A percentile compares a stretch with the other conserved stretches of the same genome.
Evolutionary conservation across 2,888 invertebrate genomes (phyloP).

Genomic region (Elmis aenea): DNA sequence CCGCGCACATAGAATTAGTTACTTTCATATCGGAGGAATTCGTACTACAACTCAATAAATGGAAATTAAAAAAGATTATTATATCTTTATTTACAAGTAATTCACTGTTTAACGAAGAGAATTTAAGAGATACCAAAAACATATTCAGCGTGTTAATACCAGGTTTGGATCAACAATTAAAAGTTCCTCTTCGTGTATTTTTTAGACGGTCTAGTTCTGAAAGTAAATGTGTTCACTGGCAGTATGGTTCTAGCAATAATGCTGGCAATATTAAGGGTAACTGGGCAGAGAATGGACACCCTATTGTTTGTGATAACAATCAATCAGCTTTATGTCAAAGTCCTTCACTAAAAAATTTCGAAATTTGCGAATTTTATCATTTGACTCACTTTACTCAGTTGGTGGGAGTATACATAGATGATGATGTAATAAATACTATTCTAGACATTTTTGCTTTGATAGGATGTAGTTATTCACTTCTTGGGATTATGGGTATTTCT

Average conservation of each 20-base stretch:
- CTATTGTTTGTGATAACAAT: slow-evolving; percentile 18
- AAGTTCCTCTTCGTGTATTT: slow-evolving; percentile 49
- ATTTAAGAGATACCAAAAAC: slow-evolving; percentile 41
- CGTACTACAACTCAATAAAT: slow-evolving; percentile 10
- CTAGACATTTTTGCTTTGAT: slow-evolving; percentile 24
- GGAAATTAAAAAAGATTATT: slow-evolving; percentile 5
- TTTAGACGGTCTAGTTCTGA: too few species aligned
- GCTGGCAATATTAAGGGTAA: slow-evolving; percentile 37
- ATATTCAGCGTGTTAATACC: slow-evolving; percentile 55
- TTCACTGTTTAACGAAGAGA: slow-evolving; percentile 15
- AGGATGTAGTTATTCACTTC: not conserved
- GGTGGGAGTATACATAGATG: slow-evolving; percentile 33
- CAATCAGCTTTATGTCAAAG: too few species aligned
- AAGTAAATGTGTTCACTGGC: slow-evolving; percentile 50
- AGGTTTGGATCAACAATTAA: slow-evolving; percentile 49
- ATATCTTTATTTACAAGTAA: slow-evolving; percentile 16
- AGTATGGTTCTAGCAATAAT: slow-evolving; percentile 45
- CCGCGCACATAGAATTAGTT: slow-evolving; percentile 11
- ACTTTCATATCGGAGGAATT: slow-evolving; percentile 22
- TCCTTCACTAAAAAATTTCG: too few species aligned
- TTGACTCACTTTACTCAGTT: slow-evolving; percentile 53
- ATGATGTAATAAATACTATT: slow-evolving; percentile 39
- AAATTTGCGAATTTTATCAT: slow-evolving; percentile 50
- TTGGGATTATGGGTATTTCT: not conserved
- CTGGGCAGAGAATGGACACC: slow-evolving; percentile 6